A percentile compares a stretch with the other conserved stretches of the same genome.
Evolutionary conservation across 37 sponge, comb jelly and placozoan genomes (phyloP).

Genomic region (Crambe crambe): DNA sequence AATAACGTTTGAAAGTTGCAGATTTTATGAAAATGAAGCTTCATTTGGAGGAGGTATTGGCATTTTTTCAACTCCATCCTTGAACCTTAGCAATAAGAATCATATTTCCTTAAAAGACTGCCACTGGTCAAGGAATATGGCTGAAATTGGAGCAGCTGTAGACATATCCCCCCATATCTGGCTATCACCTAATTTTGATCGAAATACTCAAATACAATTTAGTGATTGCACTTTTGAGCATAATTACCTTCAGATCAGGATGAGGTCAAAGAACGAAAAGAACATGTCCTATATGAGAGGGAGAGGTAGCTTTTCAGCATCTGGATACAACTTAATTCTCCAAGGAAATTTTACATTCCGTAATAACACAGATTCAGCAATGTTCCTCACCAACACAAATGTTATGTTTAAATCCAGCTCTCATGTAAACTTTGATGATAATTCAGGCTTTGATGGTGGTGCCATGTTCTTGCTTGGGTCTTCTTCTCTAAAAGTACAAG

Average conservation of each 20-base stretch:
- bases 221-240: neutral
- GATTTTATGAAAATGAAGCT: neutral
- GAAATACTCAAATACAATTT: too few relatives aligned
- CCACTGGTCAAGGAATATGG: neutral
- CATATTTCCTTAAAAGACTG: neutral
- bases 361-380: neutral
- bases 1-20: neutral
- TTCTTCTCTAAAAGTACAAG: constrained; percentile 17
- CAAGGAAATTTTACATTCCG: neutral
- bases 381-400: neutral
- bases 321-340: neutral
- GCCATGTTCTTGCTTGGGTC: neutral
- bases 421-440: neutral
- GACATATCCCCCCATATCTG: too few relatives aligned
- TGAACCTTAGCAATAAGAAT: too few relatives aligned
- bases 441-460: too few relatives aligned
- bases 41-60: neutral
- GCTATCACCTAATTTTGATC: neutral
- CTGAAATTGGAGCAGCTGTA: neutral
- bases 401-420: neutral
- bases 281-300: too few relatives aligned
- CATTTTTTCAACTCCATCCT: neutral
- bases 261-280: too few relatives aligned
- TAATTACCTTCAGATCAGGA: neutral
- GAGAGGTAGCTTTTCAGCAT: neutral